Conservation (phyloP, 2,888 invertebrate genomes). For the Hipparchia semele region DNA sequence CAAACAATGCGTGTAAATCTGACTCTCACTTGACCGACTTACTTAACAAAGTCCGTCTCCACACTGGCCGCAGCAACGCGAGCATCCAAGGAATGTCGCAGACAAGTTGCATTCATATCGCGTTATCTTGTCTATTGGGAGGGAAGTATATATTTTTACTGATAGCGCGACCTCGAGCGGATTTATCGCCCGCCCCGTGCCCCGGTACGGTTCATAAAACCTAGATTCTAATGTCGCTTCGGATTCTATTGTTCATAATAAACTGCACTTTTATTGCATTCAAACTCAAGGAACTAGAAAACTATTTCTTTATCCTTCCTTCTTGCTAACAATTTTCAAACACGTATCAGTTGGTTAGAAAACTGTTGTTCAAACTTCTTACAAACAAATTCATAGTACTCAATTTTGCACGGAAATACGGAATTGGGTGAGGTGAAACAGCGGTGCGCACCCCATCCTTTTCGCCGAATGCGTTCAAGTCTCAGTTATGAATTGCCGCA, state of each 20-base stretch:
- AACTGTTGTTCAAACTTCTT: neutral
- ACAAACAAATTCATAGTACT: neutral
- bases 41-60: constrained; percentile 25
- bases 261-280: constrained; percentile 15
- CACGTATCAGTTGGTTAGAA: neutral
- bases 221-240: constrained; percentile 29
- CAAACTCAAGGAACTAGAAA: constrained; percentile 9
- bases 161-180: constrained; percentile 46
- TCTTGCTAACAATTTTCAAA: neutral
- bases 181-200: constrained; percentile 42
- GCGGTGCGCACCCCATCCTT: no score
- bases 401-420: no score
- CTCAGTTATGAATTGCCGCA: no score
- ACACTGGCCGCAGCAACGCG: constrained; percentile 24
- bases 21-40: no score
- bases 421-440: no score
- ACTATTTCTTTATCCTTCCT: neutral
- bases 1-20: no score
- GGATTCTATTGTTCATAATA: constrained; percentile 30
- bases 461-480: no score
- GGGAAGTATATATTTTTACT: constrained; percentile 50
- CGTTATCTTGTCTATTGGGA: constrained; percentile 50
- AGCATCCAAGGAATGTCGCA: constrained; percentile 49
- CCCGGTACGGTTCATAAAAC: constrained; percentile 34
- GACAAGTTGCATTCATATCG: constrained; percentile 49